phyloP scores from a whole-genome alignment of 1,140 invertebrate species.

The Laupala kohalensis region DNA sequence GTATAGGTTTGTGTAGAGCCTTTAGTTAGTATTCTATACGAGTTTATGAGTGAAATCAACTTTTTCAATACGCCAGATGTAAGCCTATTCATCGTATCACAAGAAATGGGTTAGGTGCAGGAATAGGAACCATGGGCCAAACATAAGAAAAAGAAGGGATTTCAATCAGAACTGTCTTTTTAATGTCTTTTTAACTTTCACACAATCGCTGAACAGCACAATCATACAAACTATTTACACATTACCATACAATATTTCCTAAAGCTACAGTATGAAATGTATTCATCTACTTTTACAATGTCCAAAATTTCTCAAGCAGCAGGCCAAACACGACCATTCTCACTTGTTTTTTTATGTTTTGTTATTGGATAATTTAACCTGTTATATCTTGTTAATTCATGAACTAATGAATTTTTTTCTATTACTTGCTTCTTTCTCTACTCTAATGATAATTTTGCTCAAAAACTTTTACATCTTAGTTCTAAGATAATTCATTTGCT shows the following conservation, averaged over 20 bases:
- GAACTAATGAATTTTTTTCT: neutral
- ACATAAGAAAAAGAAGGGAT: too few species aligned
- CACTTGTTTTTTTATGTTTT: neutral
- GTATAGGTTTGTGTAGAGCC: too few species aligned
- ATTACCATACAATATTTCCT: neutral
- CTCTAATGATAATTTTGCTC: neutral
- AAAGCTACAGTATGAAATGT: neutral
- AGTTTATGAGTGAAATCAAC: too few species aligned
- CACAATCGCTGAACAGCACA: neutral
- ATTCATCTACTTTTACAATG: neutral
- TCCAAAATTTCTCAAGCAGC: neutral
- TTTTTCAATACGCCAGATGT: too few species aligned
- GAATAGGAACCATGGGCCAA: too few species aligned
- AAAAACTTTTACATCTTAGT: neutral
- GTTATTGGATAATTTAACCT: neutral
- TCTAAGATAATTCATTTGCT: neutral
- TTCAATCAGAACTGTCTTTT: neutral
- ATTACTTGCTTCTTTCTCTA: neutral
- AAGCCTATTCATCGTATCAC: too few species aligned
- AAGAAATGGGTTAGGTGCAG: too few species aligned
- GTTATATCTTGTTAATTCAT: neutral
- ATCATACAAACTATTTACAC: neutral
- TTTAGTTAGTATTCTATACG: too few species aligned
- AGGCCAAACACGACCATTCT: neutral
- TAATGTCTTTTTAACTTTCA: neutral